Evolutionary conservation across 2,888 invertebrate species (phyloP), one percentile per base, ranked within the genome.

Genomic region (Melanophora roralis): DNA sequence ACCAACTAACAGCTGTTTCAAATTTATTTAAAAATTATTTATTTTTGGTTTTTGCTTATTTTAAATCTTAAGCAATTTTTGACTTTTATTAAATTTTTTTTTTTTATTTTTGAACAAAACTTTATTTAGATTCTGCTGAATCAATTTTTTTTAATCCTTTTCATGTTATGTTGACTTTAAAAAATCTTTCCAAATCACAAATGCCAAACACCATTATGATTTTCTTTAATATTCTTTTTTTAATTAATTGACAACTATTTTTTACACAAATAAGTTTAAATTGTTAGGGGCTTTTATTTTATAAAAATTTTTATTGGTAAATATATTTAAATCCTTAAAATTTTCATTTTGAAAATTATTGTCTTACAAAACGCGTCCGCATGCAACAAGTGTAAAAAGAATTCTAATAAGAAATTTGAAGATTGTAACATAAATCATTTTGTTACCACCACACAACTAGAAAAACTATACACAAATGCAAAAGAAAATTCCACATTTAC

Each of bases 331-430:
- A 43, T 11, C 14, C 21, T 47, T 21, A 21, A 21, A 21, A 21
- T 3, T 19, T 55, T 2, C 16, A 14, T 55, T 68, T 34, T 9
- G 14, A 14, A 2, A 23, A 19, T 47, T 32, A 21, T 38, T 21
- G 7, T 55, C 19, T 21, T 51, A 38, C 12, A 14, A 45, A 62
- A 64, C 51, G 65, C 85, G 82, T 72, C 83, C 73, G 81, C 57
- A 86, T 86, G 88, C 87, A 88, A 88, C 87, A 88, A 88, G 87
- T 88, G 87, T 83, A 85, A 81, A 82, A 81, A 43, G 79, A 83
- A 60, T 82, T 87, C 86, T 88, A 84, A 77, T 72, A 62, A 68
- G 68, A 60, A 47, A 73, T 36, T 60, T 32, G 16, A 36, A 23
- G 0, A 36, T 67, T 67, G 12, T 23, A 47, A 51, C 32, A 38